A percentile compares a stretch with the other conserved stretches of the same genome.
Evolutionary conservation across 1,140 invertebrate species (phyloP).

Genomic region (Drosophila micromelanica): DNA sequence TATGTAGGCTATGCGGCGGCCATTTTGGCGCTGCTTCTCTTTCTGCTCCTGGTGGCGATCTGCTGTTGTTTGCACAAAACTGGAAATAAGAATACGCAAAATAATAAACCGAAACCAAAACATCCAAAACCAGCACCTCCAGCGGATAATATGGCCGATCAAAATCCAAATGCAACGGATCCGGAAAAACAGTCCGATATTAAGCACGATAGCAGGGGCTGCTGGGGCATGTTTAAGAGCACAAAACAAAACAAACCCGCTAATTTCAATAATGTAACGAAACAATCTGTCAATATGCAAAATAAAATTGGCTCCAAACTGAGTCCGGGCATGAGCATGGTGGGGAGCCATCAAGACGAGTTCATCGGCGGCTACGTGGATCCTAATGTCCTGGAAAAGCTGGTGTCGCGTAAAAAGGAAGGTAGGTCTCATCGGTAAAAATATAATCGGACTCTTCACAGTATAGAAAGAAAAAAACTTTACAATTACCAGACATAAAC

Average conservation of each 20-base stretch:
- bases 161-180: neutral
- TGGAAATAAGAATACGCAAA: neutral
- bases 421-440: slow-evolving; percentile 10
- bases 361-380: neutral
- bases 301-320: neutral
- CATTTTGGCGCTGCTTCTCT: slow-evolving; percentile 41
- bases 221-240: slow-evolving; percentile 18
- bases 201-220: neutral
- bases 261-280: neutral
- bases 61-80: slow-evolving; percentile 48
- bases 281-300: neutral
- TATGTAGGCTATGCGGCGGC: slow-evolving; percentile 43
- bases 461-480: no score
- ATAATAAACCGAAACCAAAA: neutral
- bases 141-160: neutral
- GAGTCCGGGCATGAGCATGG: slow-evolving; percentile 10
- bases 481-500: no score
- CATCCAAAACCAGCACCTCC: neutral
- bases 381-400: slow-evolving; percentile 5
- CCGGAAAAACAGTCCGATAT: neutral
- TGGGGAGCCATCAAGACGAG: neutral
- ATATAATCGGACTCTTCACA: no score
- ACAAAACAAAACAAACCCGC: neutral
- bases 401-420: slow-evolving; percentile 1
- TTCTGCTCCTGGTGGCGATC: slow-evolving; percentile 53